These are phyloP conservation scores for Armadillidium nasatum DNA, from an alignment of 1,140 invertebrate species.

Conservation along the genomic window DNA sequence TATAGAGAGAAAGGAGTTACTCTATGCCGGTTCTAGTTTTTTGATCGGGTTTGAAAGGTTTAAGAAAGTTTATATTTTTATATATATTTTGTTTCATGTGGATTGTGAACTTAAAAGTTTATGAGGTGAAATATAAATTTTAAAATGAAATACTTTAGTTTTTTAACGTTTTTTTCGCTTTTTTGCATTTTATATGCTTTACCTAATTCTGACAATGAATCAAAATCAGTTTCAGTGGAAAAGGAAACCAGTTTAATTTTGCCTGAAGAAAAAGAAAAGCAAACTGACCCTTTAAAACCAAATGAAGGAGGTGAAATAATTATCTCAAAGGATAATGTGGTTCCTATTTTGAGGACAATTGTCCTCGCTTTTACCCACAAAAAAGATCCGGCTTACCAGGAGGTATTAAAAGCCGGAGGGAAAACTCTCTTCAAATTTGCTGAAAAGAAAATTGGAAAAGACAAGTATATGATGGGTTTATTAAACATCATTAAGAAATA, in stretches of 20 bases:
- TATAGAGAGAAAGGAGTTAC: not conserved
- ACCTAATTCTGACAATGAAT: not conserved
- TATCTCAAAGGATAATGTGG: slow-evolving; percentile 36
- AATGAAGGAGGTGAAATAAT: slow-evolving; percentile 4
- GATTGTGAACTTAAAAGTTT: not conserved
- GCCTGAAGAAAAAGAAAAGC: not conserved
- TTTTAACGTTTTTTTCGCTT: not conserved
- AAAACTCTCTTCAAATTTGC: slow-evolving; percentile 47
- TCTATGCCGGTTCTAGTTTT: not conserved
- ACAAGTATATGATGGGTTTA: not conserved
- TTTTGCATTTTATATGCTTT: not conserved
- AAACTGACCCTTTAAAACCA: not conserved
- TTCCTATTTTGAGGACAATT: slow-evolving; percentile 35
- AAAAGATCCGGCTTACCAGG: slow-evolving; percentile 32
- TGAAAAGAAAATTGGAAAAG: slow-evolving; percentile 3
- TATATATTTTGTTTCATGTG: not conserved
- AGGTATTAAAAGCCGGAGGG: slow-evolving; percentile 37
- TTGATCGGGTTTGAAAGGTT: not conserved
- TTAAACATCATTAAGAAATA: not conserved
- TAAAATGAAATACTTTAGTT: not conserved
- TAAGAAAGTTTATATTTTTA: not conserved
- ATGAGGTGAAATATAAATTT: not conserved
- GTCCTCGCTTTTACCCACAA: slow-evolving; percentile 34
- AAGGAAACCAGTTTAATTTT: not conserved
- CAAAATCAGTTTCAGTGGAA: not conserved